A percentile compares a stretch with the other conserved stretches of the same genome.
These are phyloP conservation scores for Cirrhinus molitorella DNA, from an alignment of 2,797 vertebrate species.

Conservation along the genomic window DNA sequence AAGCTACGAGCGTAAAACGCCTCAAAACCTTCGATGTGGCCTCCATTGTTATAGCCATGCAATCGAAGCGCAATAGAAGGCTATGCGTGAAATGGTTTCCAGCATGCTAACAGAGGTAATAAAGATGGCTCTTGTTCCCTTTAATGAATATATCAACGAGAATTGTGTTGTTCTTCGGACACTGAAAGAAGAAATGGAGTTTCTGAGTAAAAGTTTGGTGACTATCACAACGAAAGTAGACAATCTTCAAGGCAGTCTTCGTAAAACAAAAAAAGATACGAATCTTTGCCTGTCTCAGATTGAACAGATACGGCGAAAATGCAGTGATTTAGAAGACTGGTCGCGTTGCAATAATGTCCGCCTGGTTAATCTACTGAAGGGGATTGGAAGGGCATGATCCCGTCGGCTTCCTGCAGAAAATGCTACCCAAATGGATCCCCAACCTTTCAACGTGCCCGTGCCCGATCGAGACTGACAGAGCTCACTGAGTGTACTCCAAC, in stretches of 20 bases:
- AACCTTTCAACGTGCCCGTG: no score
- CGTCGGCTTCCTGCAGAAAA: background rate
- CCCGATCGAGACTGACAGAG: no score
- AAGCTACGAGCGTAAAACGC: no score
- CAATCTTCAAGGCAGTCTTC: background rate
- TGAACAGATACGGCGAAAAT: background rate
- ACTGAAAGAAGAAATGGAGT: background rate
- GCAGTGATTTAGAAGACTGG: background rate
- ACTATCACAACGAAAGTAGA: background rate
- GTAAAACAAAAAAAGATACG: background rate
- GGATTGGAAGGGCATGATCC: background rate
- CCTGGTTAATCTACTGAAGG: background rate
- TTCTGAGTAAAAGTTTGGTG: background rate
- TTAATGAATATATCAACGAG: no score
- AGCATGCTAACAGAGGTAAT: no score
- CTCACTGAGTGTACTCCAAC: no score
- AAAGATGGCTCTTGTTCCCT: no score
- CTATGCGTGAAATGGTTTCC: no score
- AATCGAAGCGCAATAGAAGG: no score
- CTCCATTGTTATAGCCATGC: no score
- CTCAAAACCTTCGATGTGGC: no score
- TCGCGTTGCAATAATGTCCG: background rate
- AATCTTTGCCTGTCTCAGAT: background rate
- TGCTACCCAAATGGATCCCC: background rate
- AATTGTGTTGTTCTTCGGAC: background rate